phyloP scores from a whole-genome alignment of 2,113 vertebrate genomes.

The Sinocyclocheilus anophthalmus region DNA sequence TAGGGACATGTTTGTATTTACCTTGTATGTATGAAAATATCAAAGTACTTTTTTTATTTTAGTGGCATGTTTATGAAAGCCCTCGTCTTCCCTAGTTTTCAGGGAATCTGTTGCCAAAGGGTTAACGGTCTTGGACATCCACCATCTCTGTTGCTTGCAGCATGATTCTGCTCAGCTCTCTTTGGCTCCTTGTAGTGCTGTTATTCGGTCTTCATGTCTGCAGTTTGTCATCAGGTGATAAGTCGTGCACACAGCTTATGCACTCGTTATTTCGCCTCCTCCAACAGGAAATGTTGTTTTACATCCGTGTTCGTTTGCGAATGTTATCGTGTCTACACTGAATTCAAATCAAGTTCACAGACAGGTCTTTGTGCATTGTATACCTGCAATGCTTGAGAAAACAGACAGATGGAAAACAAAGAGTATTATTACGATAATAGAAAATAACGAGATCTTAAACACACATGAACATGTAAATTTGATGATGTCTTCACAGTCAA shows the following conservation, averaged over 20 bases:
- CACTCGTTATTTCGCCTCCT: slow-evolving; percentile 75
- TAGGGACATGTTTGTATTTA: slow-evolving; percentile 83
- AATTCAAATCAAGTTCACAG: not conserved
- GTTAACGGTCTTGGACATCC: slow-evolving; percentile 83
- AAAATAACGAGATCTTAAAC: not conserved
- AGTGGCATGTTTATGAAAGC: slow-evolving; percentile 94
- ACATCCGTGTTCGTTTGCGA: not conserved
- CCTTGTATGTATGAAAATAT: slow-evolving; percentile 83
- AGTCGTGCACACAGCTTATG: slow-evolving; percentile 81
- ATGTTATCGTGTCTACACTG: not conserved
- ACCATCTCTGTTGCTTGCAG: slow-evolving; percentile 85
- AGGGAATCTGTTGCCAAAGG: slow-evolving; percentile 91
- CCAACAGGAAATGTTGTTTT: not conserved
- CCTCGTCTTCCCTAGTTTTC: slow-evolving; percentile 70
- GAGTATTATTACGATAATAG: not conserved
- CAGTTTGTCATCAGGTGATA: slow-evolving; percentile 72
- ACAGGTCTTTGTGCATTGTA: not conserved
- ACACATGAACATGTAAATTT: not conserved
- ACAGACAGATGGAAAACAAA: not conserved
- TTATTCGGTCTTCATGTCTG: slow-evolving; percentile 82
- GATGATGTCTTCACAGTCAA: not conserved
- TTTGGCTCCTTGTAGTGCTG: slow-evolving; percentile 85
- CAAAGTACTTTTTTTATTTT: slow-evolving; percentile 77
- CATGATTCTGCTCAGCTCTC: slow-evolving; percentile 85
- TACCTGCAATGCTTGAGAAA: not conserved